A percentile compares a stretch with the other conserved stretches of the same genome.
Conservation (phyloP, 2,888 invertebrate species). For the Anarsia innoxiella region DNA sequence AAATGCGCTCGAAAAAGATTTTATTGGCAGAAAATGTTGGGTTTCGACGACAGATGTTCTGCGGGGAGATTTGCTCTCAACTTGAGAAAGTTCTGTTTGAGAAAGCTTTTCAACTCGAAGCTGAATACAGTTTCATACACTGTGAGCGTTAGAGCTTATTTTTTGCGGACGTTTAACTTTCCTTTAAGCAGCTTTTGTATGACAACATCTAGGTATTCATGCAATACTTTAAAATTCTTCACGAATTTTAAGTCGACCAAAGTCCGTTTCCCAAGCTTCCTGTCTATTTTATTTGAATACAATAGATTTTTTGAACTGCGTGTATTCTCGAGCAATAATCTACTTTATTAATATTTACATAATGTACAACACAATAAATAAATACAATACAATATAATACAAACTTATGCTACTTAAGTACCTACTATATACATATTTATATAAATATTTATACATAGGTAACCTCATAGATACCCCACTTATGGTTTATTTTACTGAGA, state of each 20-base stretch:
- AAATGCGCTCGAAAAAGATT: conserved; percentile 53
- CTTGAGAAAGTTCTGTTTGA: conserved; percentile 47
- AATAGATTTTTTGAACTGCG: conserved; percentile 17
- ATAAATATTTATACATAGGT: too few relatives aligned
- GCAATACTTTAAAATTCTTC: conserved; percentile 10
- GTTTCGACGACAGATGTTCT: conserved; percentile 52
- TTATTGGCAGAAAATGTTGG: conserved; percentile 54
- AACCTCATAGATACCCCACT: too few relatives aligned
- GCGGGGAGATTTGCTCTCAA: conserved; percentile 44
- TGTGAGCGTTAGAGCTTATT: conserved; percentile 32
- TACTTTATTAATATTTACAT: too few relatives aligned
- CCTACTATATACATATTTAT: too few relatives aligned
- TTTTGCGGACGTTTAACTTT: conserved; percentile 31
- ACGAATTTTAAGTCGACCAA: background rate
- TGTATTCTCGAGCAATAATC: conserved; percentile 62
- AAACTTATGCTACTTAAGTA: too few relatives aligned
- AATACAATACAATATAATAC: too few relatives aligned
- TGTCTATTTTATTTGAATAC: background rate
- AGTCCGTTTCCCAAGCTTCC: background rate
- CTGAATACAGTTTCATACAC: conserved; percentile 37
- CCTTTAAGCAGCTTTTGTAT: conserved; percentile 23
- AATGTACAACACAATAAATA: too few relatives aligned
- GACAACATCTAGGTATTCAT: conserved; percentile 19
- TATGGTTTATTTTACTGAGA: too few relatives aligned
- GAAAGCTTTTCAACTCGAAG: conserved; percentile 36